Base-by-base conservation (phyloP, 2,888 invertebrate species). In the Polymixis lichenea region DNA sequence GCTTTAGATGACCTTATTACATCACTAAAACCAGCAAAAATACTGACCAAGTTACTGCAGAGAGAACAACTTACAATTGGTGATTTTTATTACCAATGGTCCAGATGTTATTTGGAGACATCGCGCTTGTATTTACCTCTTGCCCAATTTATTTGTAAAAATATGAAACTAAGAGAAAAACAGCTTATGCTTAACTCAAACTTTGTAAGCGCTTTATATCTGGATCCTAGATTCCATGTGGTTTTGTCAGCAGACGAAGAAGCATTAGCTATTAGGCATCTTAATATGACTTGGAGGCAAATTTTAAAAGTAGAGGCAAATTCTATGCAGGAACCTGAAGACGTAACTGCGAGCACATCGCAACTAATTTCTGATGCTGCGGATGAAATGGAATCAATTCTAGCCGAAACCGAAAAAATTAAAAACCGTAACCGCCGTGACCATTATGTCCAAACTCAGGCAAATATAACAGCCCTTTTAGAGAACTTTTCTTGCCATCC, bases 81-180 rank as follows among this genome's bases (percentile, higher is more conserved):
- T 28, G 49, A 65, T 25, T 65, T 46, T 6, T 65, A 28, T 49
- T 65, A 65, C 49, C 11, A 64, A 25, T 64, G 64, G 64, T 25
- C 46, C 46, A 64, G 19, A 64, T 64, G 46, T 49, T 64, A 46
- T 64, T 64, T 64, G 64, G 64, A 62, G n/a, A 62, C 62, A 62
- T 62, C 62, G 43, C 62, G n/a, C n/a, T 22, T 43, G 15, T 38
- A 32, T 25, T 46, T 25, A 64, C 64, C 64, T 43, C 17, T 64
- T 9, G 64, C 64, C 46, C 49, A 28, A 64, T 17, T 8, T 17
- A 46, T 46, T n/a, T 64, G 64, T 25, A 17, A 46, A 25, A 13
- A 49, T 19, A 38, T 66, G 4, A 51, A 51, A 66, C 22, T 53
- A 53, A 38, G 66, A 67, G 32, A 67, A 67, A 67, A 32, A 1